A percentile compares a stretch with the other conserved stretches of the same genome.
These are phyloP conservation scores for Trogon melanurus DNA, from an alignment of 2,113 vertebrate species.

Conservation along the genomic window DNA sequence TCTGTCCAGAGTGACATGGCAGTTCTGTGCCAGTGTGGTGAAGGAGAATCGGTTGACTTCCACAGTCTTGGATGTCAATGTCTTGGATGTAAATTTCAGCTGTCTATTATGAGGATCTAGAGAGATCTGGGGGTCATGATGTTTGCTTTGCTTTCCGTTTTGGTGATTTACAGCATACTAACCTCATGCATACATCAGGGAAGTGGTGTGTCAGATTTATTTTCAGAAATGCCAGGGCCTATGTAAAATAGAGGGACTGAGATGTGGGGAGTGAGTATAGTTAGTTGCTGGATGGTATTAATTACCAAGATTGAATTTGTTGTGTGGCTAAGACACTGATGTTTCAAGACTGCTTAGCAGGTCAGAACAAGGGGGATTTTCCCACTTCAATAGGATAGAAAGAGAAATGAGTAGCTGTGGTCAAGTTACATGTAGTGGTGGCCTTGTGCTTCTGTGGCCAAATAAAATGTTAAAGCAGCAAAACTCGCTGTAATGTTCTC, in stretches of 20 bases:
- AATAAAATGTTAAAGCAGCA: background rate
- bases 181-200: background rate
- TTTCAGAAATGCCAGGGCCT: background rate
- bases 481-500: background rate
- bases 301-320: background rate
- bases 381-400: background rate
- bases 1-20: background rate
- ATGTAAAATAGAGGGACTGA: background rate
- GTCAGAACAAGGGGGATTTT: background rate
- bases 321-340: background rate
- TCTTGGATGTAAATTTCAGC: background rate
- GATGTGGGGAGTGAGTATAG: no score
- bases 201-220: background rate
- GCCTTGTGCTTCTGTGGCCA: rapidly evolving
- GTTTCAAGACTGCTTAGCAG: background rate
- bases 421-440: background rate
- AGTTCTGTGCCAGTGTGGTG: background rate
- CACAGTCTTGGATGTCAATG: background rate
- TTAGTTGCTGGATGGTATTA: background rate
- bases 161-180: background rate
- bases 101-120: background rate
- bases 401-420: no score
- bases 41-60: background rate
- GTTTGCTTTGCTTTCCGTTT: background rate
- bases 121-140: background rate